These are phyloP conservation scores for Scaptomyza graminum DNA, from an alignment of 1,140 invertebrate species.

Conservation along the genomic window DNA sequence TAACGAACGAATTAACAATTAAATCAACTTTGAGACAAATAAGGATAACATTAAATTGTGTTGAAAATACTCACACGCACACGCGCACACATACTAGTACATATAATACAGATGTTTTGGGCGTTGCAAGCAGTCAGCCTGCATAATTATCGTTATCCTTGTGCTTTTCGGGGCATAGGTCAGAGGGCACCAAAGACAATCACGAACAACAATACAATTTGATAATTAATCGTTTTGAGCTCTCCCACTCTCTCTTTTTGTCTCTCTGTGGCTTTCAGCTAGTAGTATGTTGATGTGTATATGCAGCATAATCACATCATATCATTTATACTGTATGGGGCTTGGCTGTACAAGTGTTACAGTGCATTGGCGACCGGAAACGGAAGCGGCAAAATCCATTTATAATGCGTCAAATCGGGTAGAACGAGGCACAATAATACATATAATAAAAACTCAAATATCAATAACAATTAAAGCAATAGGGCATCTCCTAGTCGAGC, in stretches of 20 bases:
- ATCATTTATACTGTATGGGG: slow-evolving; percentile 38
- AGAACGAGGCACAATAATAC: too few relatives aligned
- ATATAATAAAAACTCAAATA: too few relatives aligned
- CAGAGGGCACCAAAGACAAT: slow-evolving; percentile 44
- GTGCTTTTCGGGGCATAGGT: slow-evolving; percentile 20
- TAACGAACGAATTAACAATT: slow-evolving; percentile 4
- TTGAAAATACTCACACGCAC: not conserved
- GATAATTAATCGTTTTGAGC: slow-evolving; percentile 54
- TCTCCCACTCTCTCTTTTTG: slow-evolving; percentile 6
- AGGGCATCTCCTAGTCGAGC: too few relatives aligned
- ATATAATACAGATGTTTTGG: not conserved
- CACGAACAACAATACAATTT: slow-evolving; percentile 52
- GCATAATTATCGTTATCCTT: slow-evolving; percentile 41
- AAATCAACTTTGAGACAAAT: slow-evolving; percentile 13
- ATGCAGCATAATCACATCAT: slow-evolving; percentile 39
- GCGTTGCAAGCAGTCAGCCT: slow-evolving; percentile 8
- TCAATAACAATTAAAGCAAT: too few relatives aligned
- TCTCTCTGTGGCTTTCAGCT: not conserved
- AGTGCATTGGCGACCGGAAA: slow-evolving; percentile 27
- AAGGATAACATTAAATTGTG: slow-evolving; percentile 13
- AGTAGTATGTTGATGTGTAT: not conserved
- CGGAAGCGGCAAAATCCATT: slow-evolving; percentile 34
- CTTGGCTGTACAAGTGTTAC: slow-evolving; percentile 1
- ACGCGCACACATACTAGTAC: too few relatives aligned
- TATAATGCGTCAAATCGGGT: not conserved